Conservation (phyloP, 2,888 invertebrate species). For the Myathropa florea region DNA sequence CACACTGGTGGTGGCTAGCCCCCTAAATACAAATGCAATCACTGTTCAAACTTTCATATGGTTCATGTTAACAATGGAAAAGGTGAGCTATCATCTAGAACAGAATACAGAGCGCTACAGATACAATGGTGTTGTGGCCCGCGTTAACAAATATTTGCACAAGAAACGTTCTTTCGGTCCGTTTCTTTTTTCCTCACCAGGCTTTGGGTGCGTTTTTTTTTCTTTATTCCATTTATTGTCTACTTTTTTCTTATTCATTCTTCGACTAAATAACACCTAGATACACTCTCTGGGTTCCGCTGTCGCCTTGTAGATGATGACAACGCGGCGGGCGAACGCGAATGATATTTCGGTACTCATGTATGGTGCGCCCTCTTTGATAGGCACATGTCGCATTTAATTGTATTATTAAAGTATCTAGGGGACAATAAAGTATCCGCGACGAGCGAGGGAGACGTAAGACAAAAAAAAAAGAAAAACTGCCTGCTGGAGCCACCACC, state of each 20-base stretch:
- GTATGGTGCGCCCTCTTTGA: conserved; percentile 57
- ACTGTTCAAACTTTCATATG: conserved; percentile 56
- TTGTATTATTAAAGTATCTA: conserved; percentile 67
- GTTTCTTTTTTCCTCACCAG: conserved; percentile 72
- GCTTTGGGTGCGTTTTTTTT: conserved; percentile 18
- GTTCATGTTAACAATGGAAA: conserved; percentile 56
- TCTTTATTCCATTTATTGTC: no score
- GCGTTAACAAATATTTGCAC: conserved; percentile 79
- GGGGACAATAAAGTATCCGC: conserved; percentile 69
- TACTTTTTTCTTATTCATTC: not conserved
- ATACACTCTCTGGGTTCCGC: conserved; percentile 6
- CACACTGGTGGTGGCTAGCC: conserved; percentile 11
- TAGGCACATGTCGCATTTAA: conserved; percentile 71
- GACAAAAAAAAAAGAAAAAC: conserved; percentile 37
- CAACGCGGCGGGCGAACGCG: not conserved
- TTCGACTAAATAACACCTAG: conserved; percentile 42
- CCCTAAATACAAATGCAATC: conserved; percentile 62
- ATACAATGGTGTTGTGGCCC: conserved; percentile 73
- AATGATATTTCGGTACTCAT: conserved; percentile 47
- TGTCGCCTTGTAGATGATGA: not conserved
- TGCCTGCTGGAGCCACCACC: not conserved
- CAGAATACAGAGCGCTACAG: conserved; percentile 30
- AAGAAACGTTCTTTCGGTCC: conserved; percentile 69
- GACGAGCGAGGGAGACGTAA: not conserved
- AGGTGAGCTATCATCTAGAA: conserved; percentile 67